These are phyloP conservation scores for Cetoscarus ocellatus DNA, from an alignment of 2,797 vertebrate species.

Conservation along the genomic window DNA sequence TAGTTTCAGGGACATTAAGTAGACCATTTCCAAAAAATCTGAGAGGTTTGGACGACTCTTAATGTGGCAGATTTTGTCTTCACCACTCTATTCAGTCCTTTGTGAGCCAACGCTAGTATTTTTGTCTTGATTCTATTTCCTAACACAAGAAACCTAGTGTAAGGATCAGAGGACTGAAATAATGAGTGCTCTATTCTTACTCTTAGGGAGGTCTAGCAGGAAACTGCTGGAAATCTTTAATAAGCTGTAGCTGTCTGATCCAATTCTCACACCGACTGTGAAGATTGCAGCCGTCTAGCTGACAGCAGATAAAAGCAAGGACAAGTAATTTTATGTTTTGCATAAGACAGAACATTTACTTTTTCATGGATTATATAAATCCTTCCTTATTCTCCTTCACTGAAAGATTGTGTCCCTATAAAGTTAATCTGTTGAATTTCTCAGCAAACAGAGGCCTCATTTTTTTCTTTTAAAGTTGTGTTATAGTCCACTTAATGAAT, in stretches of 20 bases:
- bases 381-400: background rate
- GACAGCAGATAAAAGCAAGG: background rate
- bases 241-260: constrained; percentile 4
- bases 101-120: background rate
- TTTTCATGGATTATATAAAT: background rate
- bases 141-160: background rate
- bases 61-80: background rate
- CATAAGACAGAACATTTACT: background rate
- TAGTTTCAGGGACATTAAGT: background rate
- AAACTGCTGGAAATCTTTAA: background rate
- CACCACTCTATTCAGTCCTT: background rate
- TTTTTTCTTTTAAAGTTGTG: too few relatives aligned
- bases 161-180: background rate
- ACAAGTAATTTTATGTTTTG: background rate
- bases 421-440: background rate
- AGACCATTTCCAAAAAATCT: background rate
- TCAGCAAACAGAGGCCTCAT: background rate
- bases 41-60: background rate
- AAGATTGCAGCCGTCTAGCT: background rate
- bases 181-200: background rate
- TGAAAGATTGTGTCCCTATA: background rate
- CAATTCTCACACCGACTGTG: background rate
- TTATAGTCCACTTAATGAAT: too few relatives aligned
- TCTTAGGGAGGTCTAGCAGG: background rate
- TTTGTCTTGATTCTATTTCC: background rate